Evolutionary conservation across 2,888 invertebrate genomes (phyloP), one percentile per base, ranked within the genome.

Genomic region (Trachelus tabidus): DNA sequence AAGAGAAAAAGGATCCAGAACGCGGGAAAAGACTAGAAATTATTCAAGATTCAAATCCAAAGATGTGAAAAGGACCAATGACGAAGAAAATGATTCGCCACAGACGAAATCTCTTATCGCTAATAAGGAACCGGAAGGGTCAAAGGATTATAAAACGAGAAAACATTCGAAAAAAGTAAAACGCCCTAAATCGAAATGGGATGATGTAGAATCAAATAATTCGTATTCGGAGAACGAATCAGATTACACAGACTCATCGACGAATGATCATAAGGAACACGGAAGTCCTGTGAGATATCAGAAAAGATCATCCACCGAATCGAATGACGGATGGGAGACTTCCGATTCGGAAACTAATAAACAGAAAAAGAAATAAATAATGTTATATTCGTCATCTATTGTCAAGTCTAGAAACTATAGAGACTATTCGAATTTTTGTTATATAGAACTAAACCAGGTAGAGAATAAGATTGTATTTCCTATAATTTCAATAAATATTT

Each of bases 271-370:
- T 34, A 34, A 31, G 71, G 71, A 71, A 71, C 6, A 33, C 34
- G 71, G 9, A 33, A 71, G 12, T 12, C 31, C 71, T 34, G 31
- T 34, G 33, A 71, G 23, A 34, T 15, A 12, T 81, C 33, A 15
- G 11, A 75, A 30, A 68, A 34, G 12, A 56, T 15, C 69, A 2
- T 75, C 75, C 31, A 68, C 68, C 9, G 69, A 69, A 68, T 75
- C 75, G 12, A 15, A 75, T 68, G 85, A 86, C 35, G 84, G 86
- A 73, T 88, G 87, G 87, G 85, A 87, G 71, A 87, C 88, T 1
- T 87, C 87, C 9, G 87, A 87, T 77, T 87, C 87, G 40, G 87
- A 88, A 69, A 79, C 80, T 56, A 78, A 86, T 73, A 56, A 33
- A 35, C 35, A 73, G 68, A 34, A 35, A 35, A 35, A 75, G n/a